These are phyloP conservation scores for Propsilocerus akamusi DNA, from an alignment of 1,140 invertebrate genomes.

Conservation along the genomic window DNA sequence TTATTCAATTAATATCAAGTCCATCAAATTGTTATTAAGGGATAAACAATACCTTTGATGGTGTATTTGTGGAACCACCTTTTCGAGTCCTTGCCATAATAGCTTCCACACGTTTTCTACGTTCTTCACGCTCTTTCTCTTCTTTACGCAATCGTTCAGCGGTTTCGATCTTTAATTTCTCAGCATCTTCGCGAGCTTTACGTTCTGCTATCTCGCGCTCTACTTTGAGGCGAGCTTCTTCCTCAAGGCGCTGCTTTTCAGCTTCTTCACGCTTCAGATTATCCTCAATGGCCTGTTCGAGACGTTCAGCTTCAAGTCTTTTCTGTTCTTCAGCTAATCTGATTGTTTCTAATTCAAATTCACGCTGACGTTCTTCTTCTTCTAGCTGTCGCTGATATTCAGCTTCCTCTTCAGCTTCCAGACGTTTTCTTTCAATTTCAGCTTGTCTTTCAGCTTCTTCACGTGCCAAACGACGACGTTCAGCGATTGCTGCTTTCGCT, in stretches of 20 bases:
- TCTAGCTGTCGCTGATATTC: constrained; percentile 59
- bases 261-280: constrained; percentile 39
- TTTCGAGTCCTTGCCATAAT: constrained; percentile 65
- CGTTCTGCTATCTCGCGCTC: constrained; percentile 60
- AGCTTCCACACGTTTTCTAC: constrained; percentile 60
- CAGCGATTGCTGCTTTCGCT: constrained; percentile 74
- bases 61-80: constrained; percentile 33
- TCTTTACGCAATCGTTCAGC: constrained; percentile 56
- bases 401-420: constrained; percentile 51
- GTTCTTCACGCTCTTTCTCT: constrained; percentile 56
- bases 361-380: constrained; percentile 63
- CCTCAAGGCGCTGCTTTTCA: constrained; percentile 36
- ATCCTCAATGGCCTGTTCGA: constrained; percentile 49
- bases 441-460: constrained; percentile 75
- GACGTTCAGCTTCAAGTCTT: constrained; percentile 50
- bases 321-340: constrained; percentile 49
- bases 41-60: constrained; percentile 18
- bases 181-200: constrained; percentile 57
- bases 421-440: constrained; percentile 56
- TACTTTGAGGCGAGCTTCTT: constrained; percentile 44
- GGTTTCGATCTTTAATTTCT: constrained; percentile 52
- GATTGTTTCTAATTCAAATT: constrained; percentile 54
- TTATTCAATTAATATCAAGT: constrained; percentile 15
- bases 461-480: constrained; percentile 58
- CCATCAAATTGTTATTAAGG: constrained; percentile 7